Conservation (phyloP, 2,113 vertebrate species). For the Trematomus loennbergii region DNA sequence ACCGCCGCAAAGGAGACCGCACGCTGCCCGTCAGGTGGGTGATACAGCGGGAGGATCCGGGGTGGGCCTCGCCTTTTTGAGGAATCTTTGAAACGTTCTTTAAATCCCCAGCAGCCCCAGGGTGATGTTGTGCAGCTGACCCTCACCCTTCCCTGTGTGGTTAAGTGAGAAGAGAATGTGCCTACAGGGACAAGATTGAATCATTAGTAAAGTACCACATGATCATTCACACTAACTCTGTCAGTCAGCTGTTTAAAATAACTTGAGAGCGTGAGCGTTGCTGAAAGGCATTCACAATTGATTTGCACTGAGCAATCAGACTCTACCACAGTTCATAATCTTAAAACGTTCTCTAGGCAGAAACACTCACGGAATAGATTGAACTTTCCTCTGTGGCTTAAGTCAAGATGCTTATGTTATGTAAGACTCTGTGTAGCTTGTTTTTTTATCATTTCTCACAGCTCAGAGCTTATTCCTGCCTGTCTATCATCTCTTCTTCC, state of each 20-base stretch:
- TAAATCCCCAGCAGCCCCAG: not conserved
- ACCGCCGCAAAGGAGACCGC: constrained; percentile 97
- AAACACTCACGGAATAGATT: constrained; percentile 19
- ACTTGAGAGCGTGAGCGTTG: not conserved
- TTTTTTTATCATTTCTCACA: constrained; percentile 12
- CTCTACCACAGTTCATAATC: constrained; percentile 32
- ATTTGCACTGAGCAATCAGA: not conserved
- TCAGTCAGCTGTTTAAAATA: constrained; percentile 16
- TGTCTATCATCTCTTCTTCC: constrained; percentile 66
- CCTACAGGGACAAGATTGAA: not conserved
- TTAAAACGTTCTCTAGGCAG: constrained; percentile 14
- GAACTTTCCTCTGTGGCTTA: constrained; percentile 9
- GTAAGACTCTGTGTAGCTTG: constrained; percentile 24
- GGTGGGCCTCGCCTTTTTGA: not conserved
- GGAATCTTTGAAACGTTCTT: not conserved
- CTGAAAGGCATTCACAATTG: constrained; percentile 23
- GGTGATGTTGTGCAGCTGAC: constrained; percentile 2
- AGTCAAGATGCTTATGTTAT: constrained; percentile 16
- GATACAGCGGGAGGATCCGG: not conserved
- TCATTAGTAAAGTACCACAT: constrained; percentile 2
- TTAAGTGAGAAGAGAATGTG: constrained; percentile 22
- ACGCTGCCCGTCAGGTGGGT: constrained; percentile 94
- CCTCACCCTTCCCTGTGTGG: not conserved
- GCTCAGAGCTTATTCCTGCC: constrained; percentile 45
- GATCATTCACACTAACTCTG: not conserved